Percentiles rank a stretch among this genome's conserved stretches.
These are phyloP conservation scores for Todiramphus chloris DNA, from an alignment of 2,113 vertebrate species.

Conservation along the genomic window DNA sequence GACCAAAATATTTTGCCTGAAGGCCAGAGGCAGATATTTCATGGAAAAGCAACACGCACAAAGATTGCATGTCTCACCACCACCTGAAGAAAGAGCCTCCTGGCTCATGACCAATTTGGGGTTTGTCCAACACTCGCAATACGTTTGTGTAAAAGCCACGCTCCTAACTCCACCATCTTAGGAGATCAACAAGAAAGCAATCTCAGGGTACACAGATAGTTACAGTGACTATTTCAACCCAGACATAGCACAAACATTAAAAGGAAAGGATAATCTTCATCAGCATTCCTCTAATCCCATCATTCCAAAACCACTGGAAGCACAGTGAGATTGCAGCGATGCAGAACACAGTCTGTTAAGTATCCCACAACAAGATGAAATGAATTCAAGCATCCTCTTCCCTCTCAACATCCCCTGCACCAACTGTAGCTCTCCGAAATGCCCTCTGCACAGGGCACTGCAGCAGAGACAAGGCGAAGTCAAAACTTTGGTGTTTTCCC, in stretches of 20 bases:
- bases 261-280: constrained; percentile 23
- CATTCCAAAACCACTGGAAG: background rate
- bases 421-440: rapidly evolving
- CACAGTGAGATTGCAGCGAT: background rate
- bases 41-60: background rate
- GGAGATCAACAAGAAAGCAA: background rate
- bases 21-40: background rate
- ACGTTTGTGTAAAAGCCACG: background rate
- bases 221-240: background rate
- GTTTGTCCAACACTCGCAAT: background rate
- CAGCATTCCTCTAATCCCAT: constrained; percentile 10
- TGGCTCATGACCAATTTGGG: background rate
- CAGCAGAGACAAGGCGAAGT: background rate
- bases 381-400: background rate
- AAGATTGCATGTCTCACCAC: background rate
- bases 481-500: background rate
- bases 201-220: background rate
- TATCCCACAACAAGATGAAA: background rate
- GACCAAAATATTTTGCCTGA: background rate
- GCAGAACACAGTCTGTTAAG: background rate
- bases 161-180: background rate
- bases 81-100: background rate
- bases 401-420: background rate
- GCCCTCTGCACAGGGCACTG: background rate
- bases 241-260: background rate